Percentiles rank a stretch among this genome's conserved stretches.
phyloP scores from a whole-genome alignment of 2,797 vertebrate species.

The Pagetopsis macropterus region DNA sequence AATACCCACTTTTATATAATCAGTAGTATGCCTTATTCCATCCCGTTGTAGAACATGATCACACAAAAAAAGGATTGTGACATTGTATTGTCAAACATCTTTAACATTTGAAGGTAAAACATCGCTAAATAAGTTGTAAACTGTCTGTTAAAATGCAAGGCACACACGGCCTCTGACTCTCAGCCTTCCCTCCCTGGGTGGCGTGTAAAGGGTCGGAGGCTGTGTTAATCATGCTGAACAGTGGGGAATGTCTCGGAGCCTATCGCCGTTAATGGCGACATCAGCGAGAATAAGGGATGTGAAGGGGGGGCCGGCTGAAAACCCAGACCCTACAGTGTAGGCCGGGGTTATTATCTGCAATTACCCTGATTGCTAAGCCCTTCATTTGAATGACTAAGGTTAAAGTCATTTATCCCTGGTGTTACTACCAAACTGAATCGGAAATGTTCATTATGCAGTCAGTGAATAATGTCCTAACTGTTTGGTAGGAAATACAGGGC shows the following conservation, averaged over 20 bases:
- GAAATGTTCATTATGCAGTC: conserved; percentile 48
- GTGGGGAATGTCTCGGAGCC: conserved; percentile 65
- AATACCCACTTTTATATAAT: background rate
- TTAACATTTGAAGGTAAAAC: background rate
- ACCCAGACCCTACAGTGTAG: conserved; percentile 61
- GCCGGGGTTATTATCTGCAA: conserved; percentile 78
- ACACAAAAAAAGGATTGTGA: background rate
- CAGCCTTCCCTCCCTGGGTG: conserved; percentile 54
- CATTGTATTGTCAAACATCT: background rate
- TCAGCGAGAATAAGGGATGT: conserved; percentile 43
- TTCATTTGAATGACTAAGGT: conserved; percentile 77
- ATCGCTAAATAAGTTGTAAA: conserved; percentile 16
- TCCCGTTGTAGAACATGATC: background rate
- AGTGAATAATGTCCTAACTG: conserved; percentile 19
- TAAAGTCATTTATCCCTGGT: conserved; percentile 66
- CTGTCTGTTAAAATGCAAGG: conserved; percentile 41
- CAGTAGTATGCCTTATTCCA: background rate
- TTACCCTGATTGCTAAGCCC: conserved; percentile 83
- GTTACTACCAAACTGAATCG: conserved; percentile 42
- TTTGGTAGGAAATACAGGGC: conserved; percentile 14
- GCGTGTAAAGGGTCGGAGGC: conserved; percentile 59
- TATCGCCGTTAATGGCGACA: conserved; percentile 53
- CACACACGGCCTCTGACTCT: conserved; percentile 28
- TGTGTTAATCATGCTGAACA: conserved; percentile 76
- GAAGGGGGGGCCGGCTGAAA: conserved; percentile 53